Conservation (phyloP, 2,888 invertebrate species). For the Drosophila subsilvestris region DNA sequence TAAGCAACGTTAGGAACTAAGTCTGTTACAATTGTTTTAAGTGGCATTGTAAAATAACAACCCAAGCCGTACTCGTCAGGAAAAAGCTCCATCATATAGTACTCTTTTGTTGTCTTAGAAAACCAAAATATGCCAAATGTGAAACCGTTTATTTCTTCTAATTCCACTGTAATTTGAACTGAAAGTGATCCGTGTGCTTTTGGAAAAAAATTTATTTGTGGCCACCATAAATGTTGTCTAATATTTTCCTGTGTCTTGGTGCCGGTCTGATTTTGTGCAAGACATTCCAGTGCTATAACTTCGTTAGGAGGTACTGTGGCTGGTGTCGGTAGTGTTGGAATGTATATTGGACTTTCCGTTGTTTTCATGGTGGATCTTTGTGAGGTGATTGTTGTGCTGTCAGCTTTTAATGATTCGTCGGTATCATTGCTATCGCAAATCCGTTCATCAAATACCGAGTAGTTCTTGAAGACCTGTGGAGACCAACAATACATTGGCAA, state of each 20-base stretch:
- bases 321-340: slow-evolving; percentile 22
- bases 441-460: slow-evolving; percentile 50
- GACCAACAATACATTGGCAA: slow-evolving; percentile 49
- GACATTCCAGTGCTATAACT: slow-evolving; percentile 49
- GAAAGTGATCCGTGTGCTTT: slow-evolving; percentile 16
- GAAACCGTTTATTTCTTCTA: slow-evolving; percentile 12
- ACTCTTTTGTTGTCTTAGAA: slow-evolving; percentile 69
- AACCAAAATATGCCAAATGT: slow-evolving; percentile 78
- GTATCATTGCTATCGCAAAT: slow-evolving; percentile 34
- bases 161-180: slow-evolving; percentile 51
- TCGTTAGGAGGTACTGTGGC: slow-evolving; percentile 25
- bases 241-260: not conserved
- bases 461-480: slow-evolving; percentile 44
- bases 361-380: slow-evolving; percentile 3
- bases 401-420: not conserved
- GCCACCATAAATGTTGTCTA: slow-evolving; percentile 45
- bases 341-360: not conserved
- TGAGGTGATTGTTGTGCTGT: not conserved
- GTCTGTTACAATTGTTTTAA: slow-evolving; percentile 57
- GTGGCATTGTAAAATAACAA: slow-evolving; percentile 64
- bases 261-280: not conserved
- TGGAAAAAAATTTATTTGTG: slow-evolving; percentile 53
- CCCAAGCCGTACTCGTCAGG: slow-evolving; percentile 75
- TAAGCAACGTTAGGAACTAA: slow-evolving; percentile 72
- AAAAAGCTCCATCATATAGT: slow-evolving; percentile 51